These are phyloP conservation scores for Lamproptera curius DNA, from an alignment of 2,888 invertebrate genomes.

Conservation along the genomic window DNA sequence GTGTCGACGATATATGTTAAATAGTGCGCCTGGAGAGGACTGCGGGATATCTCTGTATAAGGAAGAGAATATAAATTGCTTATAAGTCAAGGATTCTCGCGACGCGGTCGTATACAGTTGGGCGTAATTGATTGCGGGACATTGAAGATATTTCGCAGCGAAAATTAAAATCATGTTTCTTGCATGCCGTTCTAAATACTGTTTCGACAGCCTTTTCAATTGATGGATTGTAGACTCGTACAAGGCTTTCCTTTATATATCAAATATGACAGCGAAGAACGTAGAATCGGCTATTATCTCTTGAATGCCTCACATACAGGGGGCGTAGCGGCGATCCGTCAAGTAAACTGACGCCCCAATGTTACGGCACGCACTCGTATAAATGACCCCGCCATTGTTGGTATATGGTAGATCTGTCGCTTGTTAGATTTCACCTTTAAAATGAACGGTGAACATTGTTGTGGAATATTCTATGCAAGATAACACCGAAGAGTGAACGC, in stretches of 20 bases:
- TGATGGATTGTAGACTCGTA: constrained; percentile 4
- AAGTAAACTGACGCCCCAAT: constrained; percentile 19
- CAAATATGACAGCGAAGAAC: constrained; percentile 19
- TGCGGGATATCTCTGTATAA: constrained; percentile 44
- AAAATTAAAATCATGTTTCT: too few relatives aligned
- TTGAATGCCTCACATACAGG: constrained; percentile 24
- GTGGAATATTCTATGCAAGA: too few relatives aligned
- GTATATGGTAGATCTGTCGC: not conserved
- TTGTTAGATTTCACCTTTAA: not conserved
- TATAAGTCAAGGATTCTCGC: constrained; percentile 58
- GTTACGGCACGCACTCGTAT: constrained; percentile 10
- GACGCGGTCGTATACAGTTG: constrained; percentile 24
- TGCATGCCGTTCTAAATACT: not conserved
- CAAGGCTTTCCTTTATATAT: constrained; percentile 19
- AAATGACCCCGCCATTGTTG: constrained; percentile 12
- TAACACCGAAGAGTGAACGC: too few relatives aligned
- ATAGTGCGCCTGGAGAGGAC: constrained; percentile 47
- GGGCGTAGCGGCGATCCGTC: constrained; percentile 24
- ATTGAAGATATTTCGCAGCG: too few relatives aligned
- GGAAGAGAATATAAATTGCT: constrained; percentile 68
- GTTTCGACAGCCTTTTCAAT: not conserved
- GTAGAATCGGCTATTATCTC: constrained; percentile 28
- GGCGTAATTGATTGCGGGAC: constrained; percentile 8
- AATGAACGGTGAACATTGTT: too few relatives aligned
- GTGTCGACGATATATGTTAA: constrained; percentile 33